Base-by-base conservation (phyloP, 2,888 invertebrate genomes). In the Aelia acuminata region DNA sequence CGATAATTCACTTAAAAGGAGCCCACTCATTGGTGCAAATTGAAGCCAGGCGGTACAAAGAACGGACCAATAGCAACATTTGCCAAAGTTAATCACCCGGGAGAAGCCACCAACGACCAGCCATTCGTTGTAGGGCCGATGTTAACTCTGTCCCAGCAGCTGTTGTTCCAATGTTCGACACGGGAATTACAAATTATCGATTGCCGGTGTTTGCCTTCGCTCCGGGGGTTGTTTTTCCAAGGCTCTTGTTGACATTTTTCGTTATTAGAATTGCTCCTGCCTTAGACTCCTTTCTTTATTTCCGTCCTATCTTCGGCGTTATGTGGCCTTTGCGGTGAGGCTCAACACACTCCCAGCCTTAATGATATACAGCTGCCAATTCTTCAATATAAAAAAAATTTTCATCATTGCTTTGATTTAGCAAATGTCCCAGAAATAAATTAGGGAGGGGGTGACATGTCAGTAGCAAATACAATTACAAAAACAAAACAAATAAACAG, bases 141-240 rank as follows among this genome's bases (percentile, higher is more conserved):
- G 43, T 22, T 43, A 43, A 39, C 80, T 80, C 15, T 80, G 80
- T 80, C 43, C 22, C 3, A 39, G 43, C 80, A 80, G 80, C 80
- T 80, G 43, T 47, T 80, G 63, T 11, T 20, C n/a, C 80, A 15
- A 39, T 80, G 80, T 43, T n/a, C 39, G 10, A 43, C 80, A n/a
- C 43, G 43, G 43, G n/a, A 80, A 80, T 80, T 80, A 80, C 80
- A 80, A 43, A 80, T 80, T 80, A 80, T 80, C 80, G 80, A 80
- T 80, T 13, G 1, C 39, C 47, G 10, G 80, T 70, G 63, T 70
- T 70, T 70, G 63, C 35, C 63, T 35, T 70, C n/a, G 4, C 20
- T 26, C 15, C 1, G 63, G 63, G 63, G 35, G 63, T 70, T 70
- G 63, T 70, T 70, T 35, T 70, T 70, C 63, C 18, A 63, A 70